A percentile compares a stretch with the other conserved stretches of the same genome.
Evolutionary conservation across 2,113 vertebrate species (phyloP).

Genomic region (Scomber scombrus): DNA sequence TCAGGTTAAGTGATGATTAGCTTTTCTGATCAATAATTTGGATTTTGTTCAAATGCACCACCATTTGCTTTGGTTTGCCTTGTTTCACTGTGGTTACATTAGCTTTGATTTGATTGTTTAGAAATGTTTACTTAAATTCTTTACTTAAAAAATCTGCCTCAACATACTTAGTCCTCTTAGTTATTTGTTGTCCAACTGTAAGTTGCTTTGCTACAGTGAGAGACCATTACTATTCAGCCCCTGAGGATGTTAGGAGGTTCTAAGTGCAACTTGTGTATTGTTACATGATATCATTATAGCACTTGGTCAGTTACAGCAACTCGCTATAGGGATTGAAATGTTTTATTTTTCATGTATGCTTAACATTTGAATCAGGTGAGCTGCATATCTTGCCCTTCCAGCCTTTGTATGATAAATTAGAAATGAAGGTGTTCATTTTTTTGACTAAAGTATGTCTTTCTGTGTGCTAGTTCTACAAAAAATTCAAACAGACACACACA

Average conservation of each 20-base stretch:
- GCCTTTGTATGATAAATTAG: neutral
- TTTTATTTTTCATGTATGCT: neutral
- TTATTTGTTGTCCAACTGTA: slow-evolving; percentile 7
- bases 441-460: neutral
- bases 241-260: slow-evolving; percentile 19
- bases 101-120: slow-evolving; percentile 8
- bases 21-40: slow-evolving; percentile 34
- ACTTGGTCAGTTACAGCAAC: neutral
- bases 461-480: too few relatives aligned
- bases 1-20: neutral
- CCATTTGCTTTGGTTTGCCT: neutral
- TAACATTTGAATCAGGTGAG: neutral
- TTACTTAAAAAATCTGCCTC: slow-evolving; percentile 13
- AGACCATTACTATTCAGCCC: slow-evolving; percentile 30
- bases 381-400: neutral
- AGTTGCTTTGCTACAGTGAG: slow-evolving; percentile 19
- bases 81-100: neutral
- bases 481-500: too few relatives aligned
- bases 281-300: slow-evolving; percentile 14
- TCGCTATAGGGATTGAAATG: neutral
- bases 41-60: neutral
- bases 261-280: slow-evolving; percentile 19
- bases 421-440: neutral
- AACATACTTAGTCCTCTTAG: slow-evolving; percentile 6
- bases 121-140: neutral